A percentile compares a stretch with the other conserved stretches of the same genome.
phyloP scores from a whole-genome alignment of 2,797 vertebrate genomes.

The Chloroceryle amazona region DNA sequence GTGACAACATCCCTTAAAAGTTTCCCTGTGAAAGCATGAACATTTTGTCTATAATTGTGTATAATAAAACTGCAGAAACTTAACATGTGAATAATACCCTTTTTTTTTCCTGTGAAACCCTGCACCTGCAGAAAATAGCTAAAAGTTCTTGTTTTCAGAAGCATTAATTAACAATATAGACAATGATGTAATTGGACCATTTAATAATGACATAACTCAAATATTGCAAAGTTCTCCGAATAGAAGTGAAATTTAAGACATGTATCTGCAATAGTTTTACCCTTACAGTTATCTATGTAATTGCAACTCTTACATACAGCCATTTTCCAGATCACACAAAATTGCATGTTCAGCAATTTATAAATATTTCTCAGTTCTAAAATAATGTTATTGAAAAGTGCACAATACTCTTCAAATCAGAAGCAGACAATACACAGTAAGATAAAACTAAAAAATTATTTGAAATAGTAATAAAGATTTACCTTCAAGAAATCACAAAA shows the following conservation, averaged over 20 bases:
- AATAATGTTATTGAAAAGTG: slow-evolving; percentile 80
- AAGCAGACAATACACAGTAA: slow-evolving; percentile 77
- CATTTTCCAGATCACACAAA: slow-evolving; percentile 77
- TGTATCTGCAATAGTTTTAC: slow-evolving; percentile 80
- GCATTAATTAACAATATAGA: slow-evolving; percentile 63
- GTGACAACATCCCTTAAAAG: slow-evolving; percentile 71
- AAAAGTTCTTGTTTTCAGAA: slow-evolving; percentile 70
- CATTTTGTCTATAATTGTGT: slow-evolving; percentile 13
- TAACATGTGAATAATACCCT: slow-evolving; percentile 46
- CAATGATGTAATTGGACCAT: slow-evolving; percentile 74
- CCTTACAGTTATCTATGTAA: slow-evolving; percentile 73
- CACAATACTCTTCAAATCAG: slow-evolving; percentile 73
- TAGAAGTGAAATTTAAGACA: slow-evolving; percentile 74
- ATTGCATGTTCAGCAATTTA: slow-evolving; percentile 85
- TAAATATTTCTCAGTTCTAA: slow-evolving; percentile 78
- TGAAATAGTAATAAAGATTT: slow-evolving; percentile 92
- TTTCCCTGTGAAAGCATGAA: slow-evolving; percentile 65
- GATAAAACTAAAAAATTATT: slow-evolving; percentile 82
- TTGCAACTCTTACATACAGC: slow-evolving; percentile 76
- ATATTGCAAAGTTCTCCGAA: slow-evolving; percentile 71
- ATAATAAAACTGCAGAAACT: slow-evolving; percentile 61
- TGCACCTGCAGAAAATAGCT: slow-evolving; percentile 81
- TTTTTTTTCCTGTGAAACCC: slow-evolving; percentile 61
- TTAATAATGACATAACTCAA: slow-evolving; percentile 68
- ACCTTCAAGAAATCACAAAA: slow-evolving; percentile 99